Base-by-base conservation (phyloP, 2,888 invertebrate species). In the Hirtodrosophila alboralis region DNA sequence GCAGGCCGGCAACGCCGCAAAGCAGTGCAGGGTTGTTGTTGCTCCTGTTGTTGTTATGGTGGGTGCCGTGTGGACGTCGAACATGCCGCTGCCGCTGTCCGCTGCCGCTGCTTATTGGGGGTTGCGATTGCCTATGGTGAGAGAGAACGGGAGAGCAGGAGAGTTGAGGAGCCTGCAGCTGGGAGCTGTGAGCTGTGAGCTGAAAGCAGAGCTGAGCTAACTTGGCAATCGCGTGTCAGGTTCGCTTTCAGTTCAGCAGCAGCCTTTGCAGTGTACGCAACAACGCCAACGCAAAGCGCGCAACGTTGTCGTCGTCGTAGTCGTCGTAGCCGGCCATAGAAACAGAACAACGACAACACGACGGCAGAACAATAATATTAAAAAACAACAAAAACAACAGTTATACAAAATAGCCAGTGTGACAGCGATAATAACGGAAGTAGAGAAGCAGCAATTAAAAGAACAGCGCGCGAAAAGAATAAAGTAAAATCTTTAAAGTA, bases 191-290 rank as follows among this genome's bases (percentile, higher is more conserved):
- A 8, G 9, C 10, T 8, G 33, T 6, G 9, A 38, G 57, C 57
- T 56, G 33, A 21, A 5, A 14, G 16, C 9, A 12, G 9, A 3
- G 48, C 45, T 36, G 41, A 68, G 68, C 48, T 57, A 54, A 79
- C 84, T 76, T 83, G 68, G 80, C 56, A 54, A 67, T 68, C 60
- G 68, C 59, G 47, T 65, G 64, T 38, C 48, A 69, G 59, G 57
- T 58, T 58, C 43, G 51, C 23, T 34, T 62, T 77, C 76, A 88
- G 88, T 88, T 84, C 78, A 77, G 79, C 86, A 86, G 80, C 77
- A 86, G 83, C 86, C 73, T 72, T 86, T 81, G 75, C 78, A 73
- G 80, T 77, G 81, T 61, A 72, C 75, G 56, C 73, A 83, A 60
- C 72, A 53, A 57, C 64, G 61, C 49, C 56, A 71, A 48, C 52